Evolutionary conservation across 2,888 invertebrate species (phyloP), one percentile per base, ranked within the genome.

Genomic region (Chloroclysta siterata): DNA sequence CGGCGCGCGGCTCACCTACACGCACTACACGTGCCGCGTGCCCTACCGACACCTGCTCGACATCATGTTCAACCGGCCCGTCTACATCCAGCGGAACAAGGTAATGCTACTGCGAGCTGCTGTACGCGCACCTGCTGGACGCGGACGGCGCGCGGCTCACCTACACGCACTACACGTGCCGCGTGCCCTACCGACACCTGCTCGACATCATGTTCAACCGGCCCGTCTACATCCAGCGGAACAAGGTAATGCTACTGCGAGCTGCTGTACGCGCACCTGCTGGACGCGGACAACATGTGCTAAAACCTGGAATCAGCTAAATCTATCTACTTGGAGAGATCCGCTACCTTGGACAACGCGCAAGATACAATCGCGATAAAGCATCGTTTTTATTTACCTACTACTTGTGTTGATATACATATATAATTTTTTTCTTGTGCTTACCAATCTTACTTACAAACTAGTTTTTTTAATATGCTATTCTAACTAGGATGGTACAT

Each of bases 201-300:
- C 94, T 97, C 60, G 97, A 97, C 86, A 96, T 97, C 74, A 95
- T 95, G 71, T 97, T 97, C 85, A 96, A 97, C 89, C 88, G 96
- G 7, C 96, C 97, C 7, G 95, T 97, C 62, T 96, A 95, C 74
- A 96, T 97, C 74, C 96, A 96, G 81, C 93, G 94, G 74, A 94
- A 95, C 80, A 95, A 95, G 94, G 95, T 33, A 33, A 33, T 33
- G 33, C 33, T n/a, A 22, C 22, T 22, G 22, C 22, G 22, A 22
- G 22, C 22, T 22, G 22, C 22, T 22, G 22, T 22, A 22, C 3
- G 22, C 22, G n/a, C n/a, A n/a, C n/a, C n/a, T n/a, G n/a, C n/a
- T n/a, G n/a, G n/a, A n/a, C n/a, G n/a, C n/a, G n/a, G n/a, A n/a
- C 22, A 22, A 22, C 22, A 22, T 22, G 22, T 22, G 2, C 22